Conservation (phyloP, 2,113 vertebrate genomes). For the Callipepla californica region DNA sequence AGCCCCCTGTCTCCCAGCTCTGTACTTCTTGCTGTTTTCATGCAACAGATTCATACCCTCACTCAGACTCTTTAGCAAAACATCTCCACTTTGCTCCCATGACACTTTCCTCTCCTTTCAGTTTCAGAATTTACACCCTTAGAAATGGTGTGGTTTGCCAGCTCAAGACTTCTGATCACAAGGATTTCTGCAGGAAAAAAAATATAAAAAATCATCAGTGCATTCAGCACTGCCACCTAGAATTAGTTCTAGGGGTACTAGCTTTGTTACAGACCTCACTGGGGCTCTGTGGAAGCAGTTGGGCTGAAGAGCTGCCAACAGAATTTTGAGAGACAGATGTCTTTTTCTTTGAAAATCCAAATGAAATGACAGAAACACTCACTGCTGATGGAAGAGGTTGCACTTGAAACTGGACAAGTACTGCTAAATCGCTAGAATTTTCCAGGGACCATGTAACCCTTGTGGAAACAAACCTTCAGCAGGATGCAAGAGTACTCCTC, state of each 20-base stretch:
- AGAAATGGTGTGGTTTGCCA: conserved; percentile 4
- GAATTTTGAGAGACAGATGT: not conserved
- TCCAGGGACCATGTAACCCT: not conserved
- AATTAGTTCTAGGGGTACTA: not conserved
- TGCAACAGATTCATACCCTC: not conserved
- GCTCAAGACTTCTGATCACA: not conserved
- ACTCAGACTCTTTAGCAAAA: not conserved
- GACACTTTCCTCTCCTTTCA: not conserved
- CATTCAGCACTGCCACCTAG: not conserved
- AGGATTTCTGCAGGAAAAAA: not conserved
- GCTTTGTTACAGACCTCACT: not conserved
- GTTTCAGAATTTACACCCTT: conserved; percentile 11
- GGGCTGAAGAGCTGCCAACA: not conserved
- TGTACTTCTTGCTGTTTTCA: not conserved
- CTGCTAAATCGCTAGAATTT: not conserved
- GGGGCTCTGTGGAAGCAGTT: not conserved
- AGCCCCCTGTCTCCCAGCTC: not conserved
- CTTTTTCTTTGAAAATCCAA: not conserved
- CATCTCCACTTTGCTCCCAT: not conserved
- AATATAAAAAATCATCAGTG: not conserved
- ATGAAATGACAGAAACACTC: not conserved
- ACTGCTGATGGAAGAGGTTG: not conserved
- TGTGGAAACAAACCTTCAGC: not conserved
- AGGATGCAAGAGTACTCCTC: not conserved
- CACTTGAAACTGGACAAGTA: not conserved